Evolutionary conservation across 2,797 vertebrate species (phyloP), one percentile per base, ranked within the genome.

Genomic region (Todus mexicanus): DNA sequence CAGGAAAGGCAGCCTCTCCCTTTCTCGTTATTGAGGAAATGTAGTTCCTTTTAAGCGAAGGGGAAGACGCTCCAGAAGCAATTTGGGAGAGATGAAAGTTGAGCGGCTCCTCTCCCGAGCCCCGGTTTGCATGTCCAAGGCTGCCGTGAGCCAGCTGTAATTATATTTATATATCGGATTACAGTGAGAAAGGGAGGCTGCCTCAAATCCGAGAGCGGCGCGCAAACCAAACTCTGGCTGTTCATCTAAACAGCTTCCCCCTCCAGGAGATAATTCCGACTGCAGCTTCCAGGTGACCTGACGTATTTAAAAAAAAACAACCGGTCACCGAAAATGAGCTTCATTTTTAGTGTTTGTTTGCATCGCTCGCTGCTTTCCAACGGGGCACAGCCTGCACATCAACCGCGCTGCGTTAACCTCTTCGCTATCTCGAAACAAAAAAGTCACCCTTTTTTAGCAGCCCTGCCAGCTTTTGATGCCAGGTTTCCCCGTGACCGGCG

Each of bases 1-100:
- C n/a, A 74, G 97, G 92, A 97, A 95, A 76, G 90, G 61, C 87
- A 95, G 2, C 51, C 1, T 47, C 89, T 94, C 92, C 94, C 89
- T 96, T 96, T 96, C 82, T 93, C 85, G n/a, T 94, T 89, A 74
- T n/a, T 50, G 94, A 93, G 92, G 68, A 92, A 94, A 75, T 12
- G 60, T 70, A 21, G 66, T 72, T 69, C 74, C 84, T 88, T 96
- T 79, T 90, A 92, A 90, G 88, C 53, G 66, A 75, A 57, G 92
- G 89, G 73, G 77, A 91, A 87, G 89, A 60, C 79, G 79, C 77
- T 73, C 23, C 80, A 85, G 87, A 60, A 92, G 86, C 93, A 63
- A 4, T 93, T 87, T 78, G 43, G 47, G 65, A 43, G 65, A 83
- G 91, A 69, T 35, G 63, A 71, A 61, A 90, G 96, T 84, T 60